These are phyloP conservation scores for Bembecia ichneumoniformis DNA, from an alignment of 2,888 invertebrate genomes.

Conservation along the genomic window DNA sequence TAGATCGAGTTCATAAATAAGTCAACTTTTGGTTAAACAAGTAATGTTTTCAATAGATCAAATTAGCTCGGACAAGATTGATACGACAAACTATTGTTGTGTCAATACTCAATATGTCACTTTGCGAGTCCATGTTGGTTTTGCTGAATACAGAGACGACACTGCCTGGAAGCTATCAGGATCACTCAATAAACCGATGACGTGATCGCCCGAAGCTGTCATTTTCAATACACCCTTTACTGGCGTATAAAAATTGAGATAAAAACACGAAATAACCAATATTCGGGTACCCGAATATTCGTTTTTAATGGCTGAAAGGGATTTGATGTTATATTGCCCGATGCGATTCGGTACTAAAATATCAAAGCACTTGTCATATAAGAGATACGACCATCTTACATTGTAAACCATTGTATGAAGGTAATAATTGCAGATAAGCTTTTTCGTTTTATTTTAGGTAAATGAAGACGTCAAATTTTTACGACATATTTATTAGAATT, in stretches of 20 bases:
- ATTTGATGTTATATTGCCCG: neutral
- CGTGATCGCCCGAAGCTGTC: constrained; percentile 1
- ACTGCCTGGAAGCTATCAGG: neutral
- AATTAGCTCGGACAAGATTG: no score
- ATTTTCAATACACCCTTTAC: constrained; percentile 1
- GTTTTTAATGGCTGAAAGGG: constrained; percentile 3
- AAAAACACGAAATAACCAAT: neutral
- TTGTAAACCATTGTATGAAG: no score
- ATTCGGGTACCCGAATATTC: neutral
- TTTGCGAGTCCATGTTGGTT: neutral
- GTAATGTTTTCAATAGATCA: no score
- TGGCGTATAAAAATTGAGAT: neutral
- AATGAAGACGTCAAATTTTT: no score
- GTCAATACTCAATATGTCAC: neutral
- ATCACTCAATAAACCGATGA: neutral
- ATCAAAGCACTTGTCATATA: no score
- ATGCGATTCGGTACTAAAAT: no score
- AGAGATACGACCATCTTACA: no score
- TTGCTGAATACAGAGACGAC: neutral
- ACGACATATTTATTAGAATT: no score
- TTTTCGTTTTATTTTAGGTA: no score
- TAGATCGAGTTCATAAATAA: no score
- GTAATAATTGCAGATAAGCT: no score
- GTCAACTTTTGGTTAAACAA: no score
- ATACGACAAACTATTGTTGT: neutral